Percentiles rank a stretch among this genome's conserved stretches.
phyloP scores from a whole-genome alignment of 2,888 invertebrate genomes.

The Andricus curvator region DNA sequence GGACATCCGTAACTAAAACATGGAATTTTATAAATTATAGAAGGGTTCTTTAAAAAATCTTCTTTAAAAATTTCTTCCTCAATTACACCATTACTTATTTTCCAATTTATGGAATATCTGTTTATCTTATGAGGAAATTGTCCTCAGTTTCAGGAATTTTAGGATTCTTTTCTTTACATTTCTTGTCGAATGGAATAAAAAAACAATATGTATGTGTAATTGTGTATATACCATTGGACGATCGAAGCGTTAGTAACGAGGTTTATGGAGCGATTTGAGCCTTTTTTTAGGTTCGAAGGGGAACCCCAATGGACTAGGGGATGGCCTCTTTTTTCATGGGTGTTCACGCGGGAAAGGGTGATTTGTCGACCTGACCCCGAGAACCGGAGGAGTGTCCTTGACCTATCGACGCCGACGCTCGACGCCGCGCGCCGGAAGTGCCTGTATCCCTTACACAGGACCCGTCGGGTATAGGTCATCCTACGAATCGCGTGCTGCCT shows the following conservation, averaged over 20 bases:
- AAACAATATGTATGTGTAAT: neutral
- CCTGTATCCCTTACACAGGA: conserved; percentile 50
- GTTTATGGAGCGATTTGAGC: conserved; percentile 57
- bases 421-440: conserved; percentile 64
- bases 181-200: neutral
- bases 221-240: conserved; percentile 22
- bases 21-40: too few species aligned
- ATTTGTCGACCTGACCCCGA: conserved; percentile 77
- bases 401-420: conserved; percentile 76
- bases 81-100: too few species aligned
- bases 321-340: conserved; percentile 67
- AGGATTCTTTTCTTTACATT: neutral
- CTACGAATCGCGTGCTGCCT: conserved; percentile 15
- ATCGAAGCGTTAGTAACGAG: conserved; percentile 44
- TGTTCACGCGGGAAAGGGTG: conserved; percentile 75
- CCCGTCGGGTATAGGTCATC: conserved; percentile 27
- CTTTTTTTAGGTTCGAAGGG: conserved; percentile 66
- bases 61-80: too few species aligned
- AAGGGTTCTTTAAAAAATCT: too few species aligned
- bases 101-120: too few species aligned
- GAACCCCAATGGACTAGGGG: conserved; percentile 64
- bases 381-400: conserved; percentile 74
- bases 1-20: too few species aligned
- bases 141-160: neutral
- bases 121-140: too few species aligned